phyloP scores from a whole-genome alignment of 2,113 vertebrate species.

The Carassius gibelio region DNA sequence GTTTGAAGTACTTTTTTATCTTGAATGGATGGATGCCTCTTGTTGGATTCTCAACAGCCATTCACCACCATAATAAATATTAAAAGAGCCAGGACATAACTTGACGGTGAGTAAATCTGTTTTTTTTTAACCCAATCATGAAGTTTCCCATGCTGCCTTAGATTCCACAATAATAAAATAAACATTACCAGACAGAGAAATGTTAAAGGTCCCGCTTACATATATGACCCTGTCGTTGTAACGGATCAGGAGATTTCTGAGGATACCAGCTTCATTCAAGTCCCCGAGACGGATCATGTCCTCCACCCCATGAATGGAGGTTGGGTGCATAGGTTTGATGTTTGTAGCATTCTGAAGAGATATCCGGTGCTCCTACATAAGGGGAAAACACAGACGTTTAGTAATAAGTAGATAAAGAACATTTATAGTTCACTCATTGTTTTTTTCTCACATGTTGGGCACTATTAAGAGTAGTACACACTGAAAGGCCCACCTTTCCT shows the following conservation, averaged over 20 bases:
- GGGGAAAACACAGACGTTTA: neutral
- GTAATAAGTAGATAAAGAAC: neutral
- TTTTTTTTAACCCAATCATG: neutral
- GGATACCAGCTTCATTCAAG: constrained; percentile 95
- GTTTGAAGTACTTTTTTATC: too few species aligned
- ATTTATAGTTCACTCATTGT: neutral
- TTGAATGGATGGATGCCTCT: too few species aligned
- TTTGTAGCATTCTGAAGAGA: constrained; percentile 88
- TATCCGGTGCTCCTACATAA: constrained; percentile 88
- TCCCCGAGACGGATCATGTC: constrained; percentile 99
- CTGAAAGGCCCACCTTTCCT: constrained; percentile 81
- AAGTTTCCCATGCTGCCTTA: neutral
- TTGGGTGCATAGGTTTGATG: constrained; percentile 98
- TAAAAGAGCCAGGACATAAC: too few species aligned
- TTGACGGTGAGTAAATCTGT: too few species aligned
- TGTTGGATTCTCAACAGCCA: too few species aligned
- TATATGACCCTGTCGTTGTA: constrained; percentile 95
- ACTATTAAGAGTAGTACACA: neutral
- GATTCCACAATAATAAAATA: constrained; percentile 19
- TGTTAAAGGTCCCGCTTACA: constrained; percentile 82
- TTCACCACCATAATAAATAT: too few species aligned
- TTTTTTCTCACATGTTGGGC: neutral
- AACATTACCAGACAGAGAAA: constrained; percentile 28
- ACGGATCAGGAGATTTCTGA: constrained; percentile 93
- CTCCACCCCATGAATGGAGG: constrained; percentile 94